Percentiles rank a stretch among this genome's conserved stretches.
phyloP scores from a whole-genome alignment of 2,888 invertebrate species.

The Tuta absoluta region DNA sequence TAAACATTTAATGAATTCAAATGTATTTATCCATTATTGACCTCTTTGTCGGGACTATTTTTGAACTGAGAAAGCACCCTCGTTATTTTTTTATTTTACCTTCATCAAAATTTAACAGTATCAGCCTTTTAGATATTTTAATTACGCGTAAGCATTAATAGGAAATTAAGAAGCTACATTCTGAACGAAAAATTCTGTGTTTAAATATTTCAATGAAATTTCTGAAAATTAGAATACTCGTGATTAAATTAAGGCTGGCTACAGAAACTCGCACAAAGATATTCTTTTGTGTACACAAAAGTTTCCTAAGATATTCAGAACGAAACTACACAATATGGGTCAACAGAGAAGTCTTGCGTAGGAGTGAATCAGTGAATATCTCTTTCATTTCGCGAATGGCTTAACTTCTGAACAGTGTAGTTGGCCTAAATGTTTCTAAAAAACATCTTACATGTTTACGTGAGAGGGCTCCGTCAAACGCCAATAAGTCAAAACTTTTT shows the following conservation, averaged over 20 bases:
- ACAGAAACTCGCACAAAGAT: background rate
- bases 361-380: constrained; percentile 26
- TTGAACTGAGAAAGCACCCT: constrained; percentile 4
- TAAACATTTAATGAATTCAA: no score
- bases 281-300: background rate
- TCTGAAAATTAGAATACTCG: no score
- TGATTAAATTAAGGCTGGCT: no score
- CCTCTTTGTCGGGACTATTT: background rate
- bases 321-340: background rate
- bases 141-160: background rate
- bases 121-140: background rate
- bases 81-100: constrained; percentile 24
- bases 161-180: background rate
- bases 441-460: constrained; percentile 72
- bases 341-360: background rate
- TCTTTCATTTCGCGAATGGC: constrained; percentile 54
- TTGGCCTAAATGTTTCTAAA: constrained; percentile 58
- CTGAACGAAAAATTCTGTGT: background rate
- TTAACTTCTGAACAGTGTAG: constrained; percentile 54
- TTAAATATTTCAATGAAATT: background rate
- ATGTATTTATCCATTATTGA: background rate
- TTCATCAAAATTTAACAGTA: constrained; percentile 30
- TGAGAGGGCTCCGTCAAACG: constrained; percentile 43
- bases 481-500: constrained; percentile 58
- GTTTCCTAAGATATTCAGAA: background rate